Percentiles rank a stretch among this genome's conserved stretches.
Evolutionary conservation across 2,113 vertebrate species (phyloP).

Genomic region (Sarotherodon lohbergeri): DNA sequence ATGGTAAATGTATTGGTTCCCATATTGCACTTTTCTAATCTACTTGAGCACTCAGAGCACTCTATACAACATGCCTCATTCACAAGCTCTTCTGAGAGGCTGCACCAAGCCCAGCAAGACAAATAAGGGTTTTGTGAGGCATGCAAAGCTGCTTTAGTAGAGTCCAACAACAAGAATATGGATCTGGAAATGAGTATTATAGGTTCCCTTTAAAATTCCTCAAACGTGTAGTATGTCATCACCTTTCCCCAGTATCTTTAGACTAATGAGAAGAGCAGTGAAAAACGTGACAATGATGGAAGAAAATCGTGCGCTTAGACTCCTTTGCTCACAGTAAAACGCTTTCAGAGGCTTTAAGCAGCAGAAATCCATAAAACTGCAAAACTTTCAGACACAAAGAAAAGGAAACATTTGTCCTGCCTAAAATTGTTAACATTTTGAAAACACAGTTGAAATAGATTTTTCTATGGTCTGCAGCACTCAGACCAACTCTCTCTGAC

Average conservation of each 20-base stretch:
- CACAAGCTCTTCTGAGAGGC: background rate
- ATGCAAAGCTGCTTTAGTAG: background rate
- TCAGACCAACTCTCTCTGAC: background rate
- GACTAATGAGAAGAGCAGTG: background rate
- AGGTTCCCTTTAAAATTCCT: background rate
- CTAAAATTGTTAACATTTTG: background rate
- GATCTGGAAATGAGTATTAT: background rate
- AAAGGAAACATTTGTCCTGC: background rate
- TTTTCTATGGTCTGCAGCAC: background rate
- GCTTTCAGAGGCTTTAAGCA: background rate
- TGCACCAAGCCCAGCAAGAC: background rate
- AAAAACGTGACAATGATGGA: background rate
- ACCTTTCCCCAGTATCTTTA: background rate
- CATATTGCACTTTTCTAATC: background rate
- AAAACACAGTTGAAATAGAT: background rate
- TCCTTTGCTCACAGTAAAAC: background rate
- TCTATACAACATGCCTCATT: background rate
- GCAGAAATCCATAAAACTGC: background rate
- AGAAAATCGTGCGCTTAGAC: background rate
- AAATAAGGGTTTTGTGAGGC: background rate
- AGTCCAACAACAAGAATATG: background rate
- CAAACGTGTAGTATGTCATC: background rate
- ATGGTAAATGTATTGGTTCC: background rate
- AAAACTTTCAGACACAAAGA: background rate
- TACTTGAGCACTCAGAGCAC: background rate